Evolutionary conservation across 2,113 vertebrate genomes (phyloP).

Genomic region (Eclectus roratus): DNA sequence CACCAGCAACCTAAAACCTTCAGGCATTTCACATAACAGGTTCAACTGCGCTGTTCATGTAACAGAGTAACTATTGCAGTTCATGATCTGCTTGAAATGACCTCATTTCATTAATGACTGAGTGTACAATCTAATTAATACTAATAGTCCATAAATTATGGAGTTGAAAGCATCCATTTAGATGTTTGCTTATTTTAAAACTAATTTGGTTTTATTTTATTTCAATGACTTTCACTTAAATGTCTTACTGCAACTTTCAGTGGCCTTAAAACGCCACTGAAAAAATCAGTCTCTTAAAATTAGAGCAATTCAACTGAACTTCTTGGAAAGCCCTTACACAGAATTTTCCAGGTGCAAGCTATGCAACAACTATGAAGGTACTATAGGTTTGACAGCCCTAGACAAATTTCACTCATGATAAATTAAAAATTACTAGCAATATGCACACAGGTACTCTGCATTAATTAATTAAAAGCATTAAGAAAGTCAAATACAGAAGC

Average conservation of each 20-base stretch:
- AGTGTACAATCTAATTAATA: background rate
- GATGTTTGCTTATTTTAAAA: background rate
- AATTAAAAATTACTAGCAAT: background rate
- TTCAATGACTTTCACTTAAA: background rate
- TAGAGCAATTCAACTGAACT: background rate
- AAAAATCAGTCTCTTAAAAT: background rate
- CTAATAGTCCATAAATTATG: background rate
- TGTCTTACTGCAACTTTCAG: background rate
- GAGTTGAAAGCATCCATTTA: background rate
- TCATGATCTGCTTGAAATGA: background rate
- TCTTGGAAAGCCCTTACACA: background rate
- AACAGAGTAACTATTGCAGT: background rate
- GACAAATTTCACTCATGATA: background rate
- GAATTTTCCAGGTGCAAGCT: constrained; percentile 18
- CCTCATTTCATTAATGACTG: background rate
- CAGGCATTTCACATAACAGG: background rate
- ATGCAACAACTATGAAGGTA: background rate
- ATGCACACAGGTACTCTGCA: background rate
- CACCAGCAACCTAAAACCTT: background rate
- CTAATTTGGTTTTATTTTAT: background rate
- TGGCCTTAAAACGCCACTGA: background rate
- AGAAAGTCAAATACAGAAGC: background rate
- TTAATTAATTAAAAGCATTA: background rate
- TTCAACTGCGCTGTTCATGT: background rate
- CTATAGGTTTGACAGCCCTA: background rate